Base-by-base conservation (phyloP, 2,113 vertebrate species). In the Cervus canadensis region DNA sequence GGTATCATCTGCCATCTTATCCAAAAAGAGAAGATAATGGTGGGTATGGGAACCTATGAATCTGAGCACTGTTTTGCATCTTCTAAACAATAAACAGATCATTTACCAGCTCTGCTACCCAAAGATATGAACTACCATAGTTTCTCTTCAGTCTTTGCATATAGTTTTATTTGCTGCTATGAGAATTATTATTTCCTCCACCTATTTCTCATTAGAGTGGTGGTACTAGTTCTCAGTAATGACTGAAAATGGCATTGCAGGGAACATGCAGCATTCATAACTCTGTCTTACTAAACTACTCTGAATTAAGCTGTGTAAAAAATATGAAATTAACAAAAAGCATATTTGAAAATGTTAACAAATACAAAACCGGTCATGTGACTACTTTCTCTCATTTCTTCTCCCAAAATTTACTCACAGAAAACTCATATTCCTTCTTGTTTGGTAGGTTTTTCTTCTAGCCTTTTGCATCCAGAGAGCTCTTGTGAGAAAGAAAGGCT, bases 341-440 rank as follows among this genome's bases (percentile, higher is more conserved):
- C 87, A 74, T 92, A 88, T 97, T 95, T 97, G 97, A 98, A 98
- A 98, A 91, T 95, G 97, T 95, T 98, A 97, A 96, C 87, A 98
- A 97, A 95, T 85, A 85, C 92, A 94, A 97, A 98, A 98, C 54
- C 94, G 98, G 96, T 64, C 87, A 89, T 74, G 82, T 76, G 15
- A 79, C 10, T 83, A 76, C 2, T 48, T 71, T 93, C 25, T 86
- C 9, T 96, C 13, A 92, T 89, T 83, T 92, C 17, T 16, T 7
- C 7, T 78, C 16, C 13, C 36, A 76, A 64, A 67, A 60, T 86
- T 19, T 87, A 14, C 76, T 94, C 28, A 64, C 5, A 56, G 45
- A 71, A 71, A 84, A 82, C 15, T 19, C 21, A 52, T n/a, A 2
- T 84, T 76, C 7, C 92, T 88, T 95, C 79, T 11, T 91, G 7